Conservation (phyloP, 2,888 invertebrate genomes). For the Drosophila anceps region DNA sequence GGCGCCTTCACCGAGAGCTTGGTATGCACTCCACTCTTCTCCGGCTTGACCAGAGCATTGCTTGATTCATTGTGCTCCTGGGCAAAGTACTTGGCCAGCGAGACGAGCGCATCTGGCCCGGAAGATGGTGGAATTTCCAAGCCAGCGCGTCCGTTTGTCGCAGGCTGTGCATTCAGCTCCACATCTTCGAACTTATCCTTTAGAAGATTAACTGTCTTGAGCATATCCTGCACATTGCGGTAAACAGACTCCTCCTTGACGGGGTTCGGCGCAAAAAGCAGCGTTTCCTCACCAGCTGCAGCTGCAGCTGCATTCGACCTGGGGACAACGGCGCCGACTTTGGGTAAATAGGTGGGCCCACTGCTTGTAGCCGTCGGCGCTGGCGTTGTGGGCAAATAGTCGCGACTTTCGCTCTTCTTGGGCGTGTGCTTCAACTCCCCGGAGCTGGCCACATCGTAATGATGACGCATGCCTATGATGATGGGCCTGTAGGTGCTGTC, state of each 20-base stretch:
- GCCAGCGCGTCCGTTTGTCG: conserved; percentile 87
- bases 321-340: conserved; percentile 53
- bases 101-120: conserved; percentile 91
- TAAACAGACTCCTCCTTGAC: conserved; percentile 85
- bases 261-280: conserved; percentile 78
- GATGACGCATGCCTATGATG: conserved; percentile 77
- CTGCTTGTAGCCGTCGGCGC: conserved; percentile 70
- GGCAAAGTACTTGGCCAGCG: conserved; percentile 92
- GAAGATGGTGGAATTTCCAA: conserved; percentile 90
- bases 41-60: conserved; percentile 67
- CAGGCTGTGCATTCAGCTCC: conserved; percentile 85
- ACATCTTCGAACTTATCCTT: conserved; percentile 86
- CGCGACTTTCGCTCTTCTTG: conserved; percentile 57
- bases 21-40: conserved; percentile 50
- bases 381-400: conserved; percentile 67
- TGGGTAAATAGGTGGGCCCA: conserved; percentile 83
- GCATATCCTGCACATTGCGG: conserved; percentile 90
- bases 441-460: conserved; percentile 70
- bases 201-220: conserved; percentile 89
- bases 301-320: conserved; percentile 60
- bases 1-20: conserved; percentile 53
- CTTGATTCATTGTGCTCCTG: conserved; percentile 83
- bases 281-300: conserved; percentile 66
- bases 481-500: conserved; percentile 74
- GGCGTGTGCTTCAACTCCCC: conserved; percentile 57